Conservation (phyloP, 2,113 vertebrate species). For the Erpornis zantholeuca region DNA sequence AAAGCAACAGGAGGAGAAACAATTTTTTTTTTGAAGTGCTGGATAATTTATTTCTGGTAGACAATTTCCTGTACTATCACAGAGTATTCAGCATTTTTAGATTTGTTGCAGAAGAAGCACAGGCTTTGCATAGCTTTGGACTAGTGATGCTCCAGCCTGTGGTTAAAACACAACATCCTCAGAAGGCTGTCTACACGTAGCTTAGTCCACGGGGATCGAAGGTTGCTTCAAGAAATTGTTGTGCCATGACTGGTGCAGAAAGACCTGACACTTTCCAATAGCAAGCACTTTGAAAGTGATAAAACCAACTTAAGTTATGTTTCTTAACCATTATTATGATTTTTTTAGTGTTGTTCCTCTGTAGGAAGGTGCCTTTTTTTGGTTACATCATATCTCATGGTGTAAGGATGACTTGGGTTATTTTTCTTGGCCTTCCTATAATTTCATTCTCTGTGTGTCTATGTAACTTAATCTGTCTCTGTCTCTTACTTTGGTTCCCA, state of each 20-base stretch:
- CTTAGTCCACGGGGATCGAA: not conserved
- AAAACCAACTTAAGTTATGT: not conserved
- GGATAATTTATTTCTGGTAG: not conserved
- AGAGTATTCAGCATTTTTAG: not conserved
- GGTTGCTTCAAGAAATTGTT: not conserved
- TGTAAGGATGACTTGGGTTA: not conserved
- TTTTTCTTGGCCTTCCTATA: not conserved
- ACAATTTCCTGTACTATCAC: not conserved
- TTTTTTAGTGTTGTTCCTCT: not conserved
- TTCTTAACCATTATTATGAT: not conserved
- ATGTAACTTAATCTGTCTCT: not conserved
- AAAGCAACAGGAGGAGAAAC: not conserved
- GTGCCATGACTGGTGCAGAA: not conserved
- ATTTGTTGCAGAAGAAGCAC: not conserved
- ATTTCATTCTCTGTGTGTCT: not conserved
- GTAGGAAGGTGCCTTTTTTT: not conserved
- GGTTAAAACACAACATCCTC: not conserved
- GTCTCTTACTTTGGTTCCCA: not conserved
- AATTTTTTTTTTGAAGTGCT: not conserved
- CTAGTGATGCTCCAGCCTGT: not conserved
- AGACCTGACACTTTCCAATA: not conserved
- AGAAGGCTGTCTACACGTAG: rapidly evolving
- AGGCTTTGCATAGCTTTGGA: not conserved
- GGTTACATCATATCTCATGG: not conserved
- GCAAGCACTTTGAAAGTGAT: not conserved